Base-by-base conservation (phyloP, 2,888 invertebrate genomes). In the Drosophila nr. perissopoda region DNA sequence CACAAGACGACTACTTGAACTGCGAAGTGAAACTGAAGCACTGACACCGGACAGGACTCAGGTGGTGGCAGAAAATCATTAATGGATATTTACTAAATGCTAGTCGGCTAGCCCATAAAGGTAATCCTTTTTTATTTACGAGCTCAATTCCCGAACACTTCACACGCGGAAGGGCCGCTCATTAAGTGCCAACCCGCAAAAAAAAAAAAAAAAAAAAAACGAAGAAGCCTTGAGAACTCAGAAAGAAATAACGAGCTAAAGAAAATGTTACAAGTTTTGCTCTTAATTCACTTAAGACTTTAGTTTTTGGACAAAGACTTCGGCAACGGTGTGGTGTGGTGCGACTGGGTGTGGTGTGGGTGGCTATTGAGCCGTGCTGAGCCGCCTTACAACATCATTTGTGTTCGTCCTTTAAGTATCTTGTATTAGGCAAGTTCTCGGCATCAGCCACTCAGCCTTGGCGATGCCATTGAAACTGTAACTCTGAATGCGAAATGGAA, bases 261-360 rank as follows among this genome's bases (percentile, higher is more conserved):
- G 83, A 88, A 89, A 87, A 74, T 81, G 75, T 85, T 79, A 76
- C 86, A 85, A 89, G 90, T 87, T 87, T 81, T 76, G 59, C 76
- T 88, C 76, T 82, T 87, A 87, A 87, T 89, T 87, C 90, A 87
- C 90, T 89, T 89, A 87, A 87, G 83, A 78, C 82, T 88, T 84
- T 88, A 80, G 85, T 84, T 84, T 87, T 74, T 46, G 60, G 61
- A 42, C 71, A 80, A 71, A 64, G 58, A 62, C 61, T 68, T 27
- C 40, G 31, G n/a, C 29, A n/a, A 16, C 11, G 4, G 11, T 34
- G 7, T 36, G 36, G 3, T 13, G 29, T 21, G 42, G 13, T 13
- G 42, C 10, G n/a, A 13, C 16, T 16, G 34, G 38, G 25, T 2
- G n/a, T 1, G 42, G 11, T 40, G 21, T 56, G 38, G 4, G 56